These are phyloP conservation scores for Caenorhabditis afra DNA, from an alignment of 2,888 invertebrate species.

Conservation along the genomic window DNA sequence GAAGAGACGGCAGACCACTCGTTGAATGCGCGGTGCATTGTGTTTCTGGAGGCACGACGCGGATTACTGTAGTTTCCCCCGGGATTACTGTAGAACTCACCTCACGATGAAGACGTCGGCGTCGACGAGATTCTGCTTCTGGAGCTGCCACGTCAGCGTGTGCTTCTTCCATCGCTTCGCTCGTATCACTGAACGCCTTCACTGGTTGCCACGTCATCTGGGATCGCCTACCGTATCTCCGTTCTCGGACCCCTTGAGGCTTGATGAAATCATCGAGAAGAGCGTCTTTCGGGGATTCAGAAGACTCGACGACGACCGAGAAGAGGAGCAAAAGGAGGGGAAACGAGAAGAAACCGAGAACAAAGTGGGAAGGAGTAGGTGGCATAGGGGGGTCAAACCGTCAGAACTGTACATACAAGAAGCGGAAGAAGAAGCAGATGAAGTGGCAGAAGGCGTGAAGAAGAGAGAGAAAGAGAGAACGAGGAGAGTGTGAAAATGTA, in stretches of 20 bases:
- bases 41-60: constrained; percentile 67
- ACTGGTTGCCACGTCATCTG: too few relatives aligned
- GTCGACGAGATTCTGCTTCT: constrained; percentile 59
- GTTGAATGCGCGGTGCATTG: constrained; percentile 77
- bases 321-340: not conserved
- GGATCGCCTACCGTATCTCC: constrained; percentile 45
- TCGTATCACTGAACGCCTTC: constrained; percentile 49
- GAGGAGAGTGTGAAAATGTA: constrained; percentile 54
- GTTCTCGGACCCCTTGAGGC: constrained; percentile 17
- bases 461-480: constrained; percentile 28
- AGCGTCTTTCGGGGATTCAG: too few relatives aligned
- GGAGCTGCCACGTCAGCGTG: constrained; percentile 62
- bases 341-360: too few relatives aligned
- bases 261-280: constrained; percentile 20
- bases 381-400: constrained; percentile 24
- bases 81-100: constrained; percentile 16
- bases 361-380: constrained; percentile 3
- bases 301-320: not conserved
- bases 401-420: constrained; percentile 37
- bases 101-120: constrained; percentile 67
- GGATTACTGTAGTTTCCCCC: not conserved
- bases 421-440: constrained; percentile 6
- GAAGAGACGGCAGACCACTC: constrained; percentile 74
- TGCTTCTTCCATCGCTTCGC: constrained; percentile 64
- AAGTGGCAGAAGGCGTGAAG: constrained; percentile 9